Evolutionary conservation across 2,113 vertebrate species (phyloP), one percentile per base, ranked within the genome.

Genomic region (Anarrhichthys ocellatus): DNA sequence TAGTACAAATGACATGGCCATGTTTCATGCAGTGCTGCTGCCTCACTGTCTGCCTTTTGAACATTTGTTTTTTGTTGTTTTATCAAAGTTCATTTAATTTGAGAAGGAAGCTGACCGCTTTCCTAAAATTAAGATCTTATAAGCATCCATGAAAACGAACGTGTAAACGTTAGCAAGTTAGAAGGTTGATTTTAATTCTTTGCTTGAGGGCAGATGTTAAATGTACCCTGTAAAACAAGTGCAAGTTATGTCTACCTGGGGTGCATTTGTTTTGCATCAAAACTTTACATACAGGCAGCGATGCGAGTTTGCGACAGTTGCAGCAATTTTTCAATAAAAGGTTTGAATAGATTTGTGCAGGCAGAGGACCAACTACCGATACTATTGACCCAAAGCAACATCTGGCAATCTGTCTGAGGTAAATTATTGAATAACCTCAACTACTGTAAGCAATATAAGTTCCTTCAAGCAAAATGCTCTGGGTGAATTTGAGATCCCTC

Each of bases 21-120:
- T 38, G 61, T 52, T 68, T 78, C 54, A 64, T 40, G 65, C 75
- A 71, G 75, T 58, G 56, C 32, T 42, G 38, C 64, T 68, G 59
- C 38, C 29, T 78, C 36, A 20, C 13, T 79, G 29, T 64, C 13
- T 73, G 20, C 54, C 65, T 22, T 68, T 88, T 46, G 2, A 71
- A 54, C 70, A 71, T 72, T 66, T 69, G 20, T 50, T 80, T 29
- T 24, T 56, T 11, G 13, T 27, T 27, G 34, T 32, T 61, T 8
- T 18, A 63, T 74, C 36, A 56, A 64, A 50, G 17, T 27, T 40
- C 42, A 81, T 78, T 73, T 44, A n/a, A 73, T 54, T 32, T 66
- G n/a, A 32, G 6, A 42, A 32, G n/a, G 40, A 36, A 68, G 73
- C 54, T 63, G 61, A 36, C 52, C 80, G 29, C n/a, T 48, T 38